These are phyloP conservation scores for Zaprionus lineosus DNA, from an alignment of 2,888 invertebrate species.

Conservation along the genomic window DNA sequence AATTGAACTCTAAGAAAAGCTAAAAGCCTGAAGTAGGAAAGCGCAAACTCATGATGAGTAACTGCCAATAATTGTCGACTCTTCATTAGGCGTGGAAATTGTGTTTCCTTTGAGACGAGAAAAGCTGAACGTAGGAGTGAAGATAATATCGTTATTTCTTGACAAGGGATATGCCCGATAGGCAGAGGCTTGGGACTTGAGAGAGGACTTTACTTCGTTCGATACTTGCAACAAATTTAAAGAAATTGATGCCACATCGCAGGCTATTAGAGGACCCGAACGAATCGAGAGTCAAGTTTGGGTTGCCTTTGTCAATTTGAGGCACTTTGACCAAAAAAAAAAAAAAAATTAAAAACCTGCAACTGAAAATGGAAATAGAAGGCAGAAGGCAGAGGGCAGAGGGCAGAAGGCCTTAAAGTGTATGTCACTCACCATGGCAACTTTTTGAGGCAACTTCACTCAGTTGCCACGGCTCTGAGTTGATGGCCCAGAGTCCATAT, in stretches of 20 bases:
- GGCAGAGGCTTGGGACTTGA: constrained; percentile 4
- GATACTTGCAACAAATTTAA: constrained; percentile 8
- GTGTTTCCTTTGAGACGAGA: too few species aligned
- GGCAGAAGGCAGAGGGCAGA: not conserved
- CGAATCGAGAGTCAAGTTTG: constrained; percentile 6
- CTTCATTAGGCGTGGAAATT: too few species aligned
- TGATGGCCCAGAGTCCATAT: constrained; percentile 30
- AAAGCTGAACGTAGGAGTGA: not conserved
- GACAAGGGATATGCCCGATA: not conserved
- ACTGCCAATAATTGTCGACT: too few species aligned
- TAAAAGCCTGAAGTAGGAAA: too few species aligned
- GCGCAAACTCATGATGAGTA: too few species aligned
- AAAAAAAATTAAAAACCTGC: constrained; percentile 24
- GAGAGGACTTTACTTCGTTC: too few species aligned
- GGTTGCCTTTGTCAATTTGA: constrained; percentile 44
- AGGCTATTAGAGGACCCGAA: constrained; percentile 3
- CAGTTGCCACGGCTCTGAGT: constrained; percentile 28
- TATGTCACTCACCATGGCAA: constrained; percentile 29
- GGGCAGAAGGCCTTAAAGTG: constrained; percentile 16
- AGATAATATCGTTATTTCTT: not conserved
- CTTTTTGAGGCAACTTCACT: constrained; percentile 18
- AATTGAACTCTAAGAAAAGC: too few species aligned
- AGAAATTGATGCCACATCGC: constrained; percentile 13
- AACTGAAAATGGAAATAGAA: constrained; percentile 18
- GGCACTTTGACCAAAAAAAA: constrained; percentile 33